Evolutionary conservation across 2,797 vertebrate genomes (phyloP), one percentile per base, ranked within the genome.

Genomic region (Podarcis siculus): DNA sequence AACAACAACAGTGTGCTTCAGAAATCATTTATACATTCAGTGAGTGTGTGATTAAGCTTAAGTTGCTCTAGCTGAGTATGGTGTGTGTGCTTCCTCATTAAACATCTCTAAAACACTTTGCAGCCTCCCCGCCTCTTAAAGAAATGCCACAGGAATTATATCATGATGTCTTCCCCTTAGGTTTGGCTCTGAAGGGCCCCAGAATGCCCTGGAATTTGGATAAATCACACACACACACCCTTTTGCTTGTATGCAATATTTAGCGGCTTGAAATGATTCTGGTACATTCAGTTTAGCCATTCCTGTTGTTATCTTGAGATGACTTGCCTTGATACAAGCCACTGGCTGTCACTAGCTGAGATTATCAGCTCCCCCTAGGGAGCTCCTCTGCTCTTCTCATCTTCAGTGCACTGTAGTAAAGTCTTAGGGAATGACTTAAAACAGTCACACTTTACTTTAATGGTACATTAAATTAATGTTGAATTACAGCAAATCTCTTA

Each of bases 381-480:
- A 87, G 12, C 49, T 61, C 81, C 32, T 89, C 13, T 45, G 81
- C 45, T 45, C 1, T 87, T 95, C 86, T 79, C 86, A 86, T 87
- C 89, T 94, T 92, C 83, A 91, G 32, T 89, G 27, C 27, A 89
- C 25, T 83, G 71, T 30, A 86, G 8, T 82, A 32, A 37, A 61
- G 3, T 39, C 87, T 82, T 90, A 86, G 76, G 83, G 90, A 82
- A 81, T 25, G 0, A 90, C n/a, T 89, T 92, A 71, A 90, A 49
- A 77, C 2, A 35, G 71, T 80, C 93, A 87, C 12, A 83, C 21
- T 91, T 78, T 92, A 85, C 84, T 94, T 90, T 37, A 93, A 89
- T 87, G 55, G 10, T 87, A 45, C 37, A 83, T 93, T 90, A 92
- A 94, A 94, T 93, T 94, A 93, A 82, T 55, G 71, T 83, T 94